These are phyloP conservation scores for Magallana nippona DNA, from an alignment of 2,888 invertebrate species.

Conservation along the genomic window DNA sequence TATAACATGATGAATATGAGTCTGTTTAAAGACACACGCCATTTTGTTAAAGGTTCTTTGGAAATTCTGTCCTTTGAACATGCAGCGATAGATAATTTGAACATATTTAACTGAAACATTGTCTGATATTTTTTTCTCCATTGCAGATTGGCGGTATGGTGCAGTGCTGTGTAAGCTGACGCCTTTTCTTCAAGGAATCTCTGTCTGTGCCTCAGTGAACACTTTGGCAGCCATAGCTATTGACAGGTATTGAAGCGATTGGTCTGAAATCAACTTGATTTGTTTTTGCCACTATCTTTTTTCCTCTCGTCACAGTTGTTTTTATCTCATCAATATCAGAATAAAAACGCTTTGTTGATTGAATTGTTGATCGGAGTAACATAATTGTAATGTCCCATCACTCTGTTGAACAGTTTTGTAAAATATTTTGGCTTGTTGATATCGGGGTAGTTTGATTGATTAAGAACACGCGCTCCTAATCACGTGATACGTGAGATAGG, in stretches of 20 bases:
- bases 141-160: slow-evolving; percentile 83
- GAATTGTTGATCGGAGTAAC: background rate
- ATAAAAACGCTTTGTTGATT: background rate
- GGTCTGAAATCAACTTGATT: background rate
- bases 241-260: slow-evolving; percentile 80
- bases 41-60: too few species aligned
- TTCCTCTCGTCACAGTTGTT: background rate
- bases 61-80: too few species aligned
- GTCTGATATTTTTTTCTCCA: slow-evolving; percentile 82
- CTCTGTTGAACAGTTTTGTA: background rate
- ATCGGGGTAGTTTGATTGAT: too few species aligned
- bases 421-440: background rate
- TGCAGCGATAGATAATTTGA: too few species aligned
- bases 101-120: slow-evolving; percentile 66
- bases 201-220: slow-evolving; percentile 83
- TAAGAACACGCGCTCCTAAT: too few species aligned
- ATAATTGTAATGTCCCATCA: background rate
- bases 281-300: background rate
- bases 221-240: slow-evolving; percentile 83
- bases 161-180: slow-evolving; percentile 83
- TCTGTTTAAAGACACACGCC: too few species aligned
- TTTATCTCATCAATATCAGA: background rate
- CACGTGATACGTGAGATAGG: too few species aligned
- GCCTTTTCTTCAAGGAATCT: slow-evolving; percentile 83
- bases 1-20: too few species aligned